phyloP scores from a whole-genome alignment of 2,113 vertebrate genomes.

The Myiopsitta monachus region DNA sequence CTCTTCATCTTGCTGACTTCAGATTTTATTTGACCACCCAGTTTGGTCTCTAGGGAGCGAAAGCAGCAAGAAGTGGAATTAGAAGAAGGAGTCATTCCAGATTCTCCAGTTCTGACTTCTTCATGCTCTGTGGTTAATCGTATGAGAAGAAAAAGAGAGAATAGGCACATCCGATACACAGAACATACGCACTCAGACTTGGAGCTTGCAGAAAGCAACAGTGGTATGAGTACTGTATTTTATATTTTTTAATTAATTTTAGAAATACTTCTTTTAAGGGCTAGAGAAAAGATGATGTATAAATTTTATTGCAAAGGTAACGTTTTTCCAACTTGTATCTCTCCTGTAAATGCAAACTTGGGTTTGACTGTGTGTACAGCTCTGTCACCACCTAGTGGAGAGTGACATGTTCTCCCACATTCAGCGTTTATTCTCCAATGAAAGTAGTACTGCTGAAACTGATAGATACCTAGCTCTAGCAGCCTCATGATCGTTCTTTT shows the following conservation, averaged over 20 bases:
- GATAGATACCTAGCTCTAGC: background rate
- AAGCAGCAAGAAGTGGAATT: conserved; percentile 53
- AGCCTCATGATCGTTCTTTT: background rate
- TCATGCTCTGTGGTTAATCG: conserved; percentile 80
- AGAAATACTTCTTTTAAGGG: background rate
- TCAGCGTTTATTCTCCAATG: background rate
- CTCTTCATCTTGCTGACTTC: background rate
- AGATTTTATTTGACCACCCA: background rate
- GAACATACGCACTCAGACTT: conserved; percentile 70
- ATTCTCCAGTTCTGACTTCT: conserved; percentile 81
- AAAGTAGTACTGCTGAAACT: background rate
- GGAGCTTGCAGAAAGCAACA: conserved; percentile 27
- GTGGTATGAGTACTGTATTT: conserved; percentile 46
- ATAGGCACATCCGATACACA: conserved; percentile 78
- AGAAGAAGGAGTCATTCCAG: conserved; percentile 88
- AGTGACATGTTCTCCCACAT: background rate
- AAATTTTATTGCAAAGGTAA: background rate
- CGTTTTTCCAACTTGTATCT: background rate
- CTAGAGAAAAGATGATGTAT: background rate
- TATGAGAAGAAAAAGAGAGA: conserved; percentile 82
- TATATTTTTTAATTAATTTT: background rate
- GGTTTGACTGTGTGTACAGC: background rate
- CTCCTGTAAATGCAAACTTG: background rate
- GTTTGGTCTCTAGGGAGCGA: conserved; percentile 53
- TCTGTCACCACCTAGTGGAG: conserved; percentile 70